Evolutionary conservation across 2,888 invertebrate species (phyloP).

Genomic region (Andrena trimmerana): DNA sequence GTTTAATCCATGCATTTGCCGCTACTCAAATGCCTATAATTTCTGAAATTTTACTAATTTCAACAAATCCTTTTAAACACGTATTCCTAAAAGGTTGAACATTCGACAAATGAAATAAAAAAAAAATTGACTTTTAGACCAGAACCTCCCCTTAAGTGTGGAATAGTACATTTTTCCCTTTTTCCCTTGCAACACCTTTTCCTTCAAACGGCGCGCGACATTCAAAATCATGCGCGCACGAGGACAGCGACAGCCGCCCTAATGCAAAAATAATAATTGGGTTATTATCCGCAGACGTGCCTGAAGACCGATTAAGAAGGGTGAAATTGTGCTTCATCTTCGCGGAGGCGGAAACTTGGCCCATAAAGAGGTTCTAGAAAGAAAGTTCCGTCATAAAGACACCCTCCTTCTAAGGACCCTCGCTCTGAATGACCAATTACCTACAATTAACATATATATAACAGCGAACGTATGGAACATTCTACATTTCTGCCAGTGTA

Average conservation of each 20-base stretch:
- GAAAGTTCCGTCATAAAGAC: conserved; percentile 65
- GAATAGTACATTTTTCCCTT: too few relatives aligned
- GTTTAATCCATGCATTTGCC: too few relatives aligned
- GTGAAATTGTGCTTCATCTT: conserved; percentile 40
- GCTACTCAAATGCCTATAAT: too few relatives aligned
- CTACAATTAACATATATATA: conserved; percentile 67
- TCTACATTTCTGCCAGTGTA: background rate
- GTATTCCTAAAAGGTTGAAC: too few relatives aligned
- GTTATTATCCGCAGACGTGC: conserved; percentile 42
- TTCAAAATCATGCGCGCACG: background rate
- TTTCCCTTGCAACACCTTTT: too few relatives aligned
- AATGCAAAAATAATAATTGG: conserved; percentile 39
- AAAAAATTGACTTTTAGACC: too few relatives aligned
- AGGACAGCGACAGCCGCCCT: background rate
- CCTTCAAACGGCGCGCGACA: too few relatives aligned
- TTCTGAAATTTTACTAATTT: too few relatives aligned
- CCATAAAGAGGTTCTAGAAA: conserved; percentile 53
- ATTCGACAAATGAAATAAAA: too few relatives aligned
- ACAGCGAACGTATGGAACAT: conserved; percentile 30
- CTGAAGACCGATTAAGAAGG: conserved; percentile 19
- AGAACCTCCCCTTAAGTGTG: too few relatives aligned
- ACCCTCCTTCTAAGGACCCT: conserved; percentile 34
- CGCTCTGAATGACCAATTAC: conserved; percentile 66
- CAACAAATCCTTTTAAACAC: too few relatives aligned
- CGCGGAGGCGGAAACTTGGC: conserved; percentile 46